Percentiles rank a stretch among this genome's conserved stretches.
Conservation (phyloP, 2,888 invertebrate species). For the Bibio marci region DNA sequence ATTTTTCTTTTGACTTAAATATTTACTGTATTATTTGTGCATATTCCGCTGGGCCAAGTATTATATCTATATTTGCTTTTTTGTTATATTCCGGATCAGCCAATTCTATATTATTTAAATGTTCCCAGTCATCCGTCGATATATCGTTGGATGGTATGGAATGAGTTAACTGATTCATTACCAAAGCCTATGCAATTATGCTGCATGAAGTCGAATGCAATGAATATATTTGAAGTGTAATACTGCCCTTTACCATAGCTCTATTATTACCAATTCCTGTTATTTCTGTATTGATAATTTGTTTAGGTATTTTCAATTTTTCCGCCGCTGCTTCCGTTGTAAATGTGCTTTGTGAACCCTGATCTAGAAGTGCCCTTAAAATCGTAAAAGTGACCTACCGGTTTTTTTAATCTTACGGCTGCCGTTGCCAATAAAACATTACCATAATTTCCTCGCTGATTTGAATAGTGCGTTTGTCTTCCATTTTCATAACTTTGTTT, state of each 20-base stretch:
- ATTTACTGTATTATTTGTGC: neutral
- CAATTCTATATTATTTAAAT: neutral
- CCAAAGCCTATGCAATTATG: neutral
- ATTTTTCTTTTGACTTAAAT: too few species aligned
- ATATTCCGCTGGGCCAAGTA: neutral
- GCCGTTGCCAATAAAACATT: slow-evolving; percentile 1
- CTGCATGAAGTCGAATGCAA: neutral
- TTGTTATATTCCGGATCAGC: neutral
- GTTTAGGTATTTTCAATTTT: neutral
- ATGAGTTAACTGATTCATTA: neutral
- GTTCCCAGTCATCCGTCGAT: neutral
- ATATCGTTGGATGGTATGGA: neutral
- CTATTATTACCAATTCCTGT: neutral
- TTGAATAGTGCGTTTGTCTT: too few species aligned
- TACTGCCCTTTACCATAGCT: neutral
- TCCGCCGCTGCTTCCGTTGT: neutral
- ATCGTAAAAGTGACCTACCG: neutral
- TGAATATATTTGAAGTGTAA: neutral
- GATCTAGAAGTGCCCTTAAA: neutral
- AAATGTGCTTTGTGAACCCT: neutral
- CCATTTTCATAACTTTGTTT: too few species aligned
- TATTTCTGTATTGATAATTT: neutral
- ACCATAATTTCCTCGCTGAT: too few species aligned
- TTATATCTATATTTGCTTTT: neutral
- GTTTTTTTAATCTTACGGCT: neutral